phyloP scores from a whole-genome alignment of 2,888 invertebrate species.

The Lasioglossum oenotherae region DNA sequence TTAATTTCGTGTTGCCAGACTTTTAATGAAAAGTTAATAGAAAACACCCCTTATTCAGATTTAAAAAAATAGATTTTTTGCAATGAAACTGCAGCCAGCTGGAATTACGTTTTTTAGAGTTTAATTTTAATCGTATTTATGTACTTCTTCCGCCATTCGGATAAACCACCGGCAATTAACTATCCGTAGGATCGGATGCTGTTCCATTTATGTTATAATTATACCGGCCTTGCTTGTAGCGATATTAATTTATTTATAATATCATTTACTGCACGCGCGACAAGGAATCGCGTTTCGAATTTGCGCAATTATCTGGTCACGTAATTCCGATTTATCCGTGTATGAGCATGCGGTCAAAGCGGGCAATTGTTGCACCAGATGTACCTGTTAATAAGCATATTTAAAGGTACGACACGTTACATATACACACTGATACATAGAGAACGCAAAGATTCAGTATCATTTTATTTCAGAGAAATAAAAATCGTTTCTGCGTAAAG shows the following conservation, averaged over 20 bases:
- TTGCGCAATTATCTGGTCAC: slow-evolving; percentile 10
- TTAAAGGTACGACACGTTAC: background rate
- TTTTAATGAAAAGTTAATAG: background rate
- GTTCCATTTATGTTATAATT: slow-evolving; percentile 1
- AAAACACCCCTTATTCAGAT: background rate
- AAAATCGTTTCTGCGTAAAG: background rate
- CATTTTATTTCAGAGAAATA: background rate
- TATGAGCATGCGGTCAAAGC: background rate
- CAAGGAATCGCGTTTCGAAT: background rate
- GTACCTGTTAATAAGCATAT: background rate
- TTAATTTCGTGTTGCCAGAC: background rate
- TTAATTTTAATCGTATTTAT: background rate
- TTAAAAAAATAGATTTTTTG: background rate
- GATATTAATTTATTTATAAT: background rate
- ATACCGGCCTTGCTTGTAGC: background rate
- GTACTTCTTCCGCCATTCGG: background rate
- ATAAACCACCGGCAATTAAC: background rate
- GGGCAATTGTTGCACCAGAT: background rate
- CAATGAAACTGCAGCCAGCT: background rate
- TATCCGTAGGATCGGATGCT: background rate
- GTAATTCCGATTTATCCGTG: slow-evolving; percentile 6
- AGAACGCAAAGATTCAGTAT: background rate
- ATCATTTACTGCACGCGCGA: background rate
- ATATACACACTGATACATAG: background rate
- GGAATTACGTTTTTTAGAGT: background rate